These are phyloP conservation scores for Spilogale gracilis DNA, from an alignment of 2,113 vertebrate genomes.

Conservation along the genomic window DNA sequence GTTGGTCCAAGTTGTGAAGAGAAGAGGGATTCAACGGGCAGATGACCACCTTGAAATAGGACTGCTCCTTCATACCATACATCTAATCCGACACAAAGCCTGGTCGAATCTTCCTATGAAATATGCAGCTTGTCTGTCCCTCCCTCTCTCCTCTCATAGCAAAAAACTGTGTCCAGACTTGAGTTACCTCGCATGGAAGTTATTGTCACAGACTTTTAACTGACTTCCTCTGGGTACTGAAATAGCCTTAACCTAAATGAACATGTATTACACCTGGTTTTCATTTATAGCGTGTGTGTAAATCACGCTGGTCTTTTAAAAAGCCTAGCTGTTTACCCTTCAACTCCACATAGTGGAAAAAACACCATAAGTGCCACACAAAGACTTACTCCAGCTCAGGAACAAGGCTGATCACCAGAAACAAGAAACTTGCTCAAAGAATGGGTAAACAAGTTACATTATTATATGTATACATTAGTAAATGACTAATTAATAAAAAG, in stretches of 20 bases:
- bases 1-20: neutral
- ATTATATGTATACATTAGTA: neutral
- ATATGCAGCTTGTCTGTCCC: neutral
- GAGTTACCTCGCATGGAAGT: neutral
- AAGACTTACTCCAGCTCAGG: neutral
- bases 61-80: neutral
- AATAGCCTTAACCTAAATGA: neutral
- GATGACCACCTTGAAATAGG: neutral
- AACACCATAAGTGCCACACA: neutral
- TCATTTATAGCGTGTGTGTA: neutral
- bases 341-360: neutral
- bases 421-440: neutral
- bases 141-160: neutral
- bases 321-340: neutral
- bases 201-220: conserved; percentile 14
- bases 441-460: neutral
- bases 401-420: neutral
- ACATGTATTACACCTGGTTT: neutral
- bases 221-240: neutral
- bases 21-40: neutral
- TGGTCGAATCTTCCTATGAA: neutral
- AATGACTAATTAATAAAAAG: neutral
- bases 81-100: neutral
- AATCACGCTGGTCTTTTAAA: neutral
- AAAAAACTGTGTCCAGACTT: neutral